phyloP scores from a whole-genome alignment of 2,113 vertebrate species.

The Ameiurus melas region DNA sequence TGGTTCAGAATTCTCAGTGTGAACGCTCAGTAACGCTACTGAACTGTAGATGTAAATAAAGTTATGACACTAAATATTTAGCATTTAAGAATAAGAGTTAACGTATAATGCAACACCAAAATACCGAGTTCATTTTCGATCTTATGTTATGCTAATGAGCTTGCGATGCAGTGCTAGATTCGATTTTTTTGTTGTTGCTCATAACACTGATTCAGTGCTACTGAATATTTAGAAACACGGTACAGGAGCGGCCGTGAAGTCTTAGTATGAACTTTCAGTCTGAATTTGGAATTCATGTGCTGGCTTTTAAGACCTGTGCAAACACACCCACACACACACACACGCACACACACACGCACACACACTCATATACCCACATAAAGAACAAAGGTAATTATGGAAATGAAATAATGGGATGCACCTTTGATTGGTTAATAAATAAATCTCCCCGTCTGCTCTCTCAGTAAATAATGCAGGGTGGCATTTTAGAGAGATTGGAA shows the following conservation, averaged over 20 bases:
- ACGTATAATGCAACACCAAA: background rate
- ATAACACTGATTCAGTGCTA: background rate
- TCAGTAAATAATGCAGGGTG: constrained; percentile 31
- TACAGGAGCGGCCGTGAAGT: background rate
- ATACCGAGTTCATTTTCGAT: background rate
- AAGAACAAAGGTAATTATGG: background rate
- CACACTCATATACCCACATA: background rate
- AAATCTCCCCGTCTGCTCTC: background rate
- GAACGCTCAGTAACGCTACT: background rate
- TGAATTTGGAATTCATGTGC: background rate
- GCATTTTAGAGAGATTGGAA: constrained; percentile 14
- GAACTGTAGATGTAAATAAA: background rate
- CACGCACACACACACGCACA: background rate
- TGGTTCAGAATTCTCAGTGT: background rate
- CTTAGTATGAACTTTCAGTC: background rate
- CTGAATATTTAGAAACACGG: background rate
- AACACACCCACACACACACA: background rate
- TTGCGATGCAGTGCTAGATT: background rate
- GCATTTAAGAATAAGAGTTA: background rate
- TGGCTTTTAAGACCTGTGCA: too few species aligned
- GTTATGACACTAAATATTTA: background rate
- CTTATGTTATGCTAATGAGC: background rate
- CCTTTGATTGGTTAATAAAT: constrained; percentile 17
- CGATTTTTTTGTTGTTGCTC: background rate
- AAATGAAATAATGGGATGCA: background rate